phyloP scores from a whole-genome alignment of 2,888 invertebrate genomes.

The Antheraea yamamai region DNA sequence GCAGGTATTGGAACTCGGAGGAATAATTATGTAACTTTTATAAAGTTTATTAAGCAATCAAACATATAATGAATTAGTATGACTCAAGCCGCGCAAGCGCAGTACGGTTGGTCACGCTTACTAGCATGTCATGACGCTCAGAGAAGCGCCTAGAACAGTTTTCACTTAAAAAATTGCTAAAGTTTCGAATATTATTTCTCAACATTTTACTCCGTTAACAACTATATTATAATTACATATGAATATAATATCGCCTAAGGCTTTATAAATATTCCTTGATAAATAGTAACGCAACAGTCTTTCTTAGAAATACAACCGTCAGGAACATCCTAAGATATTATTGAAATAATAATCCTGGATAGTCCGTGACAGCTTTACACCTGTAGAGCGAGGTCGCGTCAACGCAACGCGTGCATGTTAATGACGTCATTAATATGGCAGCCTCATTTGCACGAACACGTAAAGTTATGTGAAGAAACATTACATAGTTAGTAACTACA shows the following conservation, averaged over 20 bases:
- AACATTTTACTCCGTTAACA: too few relatives aligned
- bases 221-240: too few relatives aligned
- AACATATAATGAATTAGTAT: too few relatives aligned
- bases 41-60: too few relatives aligned
- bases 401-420: constrained; percentile 48
- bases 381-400: not conserved
- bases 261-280: not conserved
- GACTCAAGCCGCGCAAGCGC: too few relatives aligned
- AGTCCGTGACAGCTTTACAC: not conserved
- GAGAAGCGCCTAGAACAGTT: too few relatives aligned
- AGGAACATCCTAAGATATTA: not conserved
- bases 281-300: not conserved
- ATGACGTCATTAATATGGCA: constrained; percentile 67
- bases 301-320: not conserved
- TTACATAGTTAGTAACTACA: not conserved
- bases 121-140: too few relatives aligned
- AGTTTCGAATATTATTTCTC: too few relatives aligned
- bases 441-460: constrained; percentile 41
- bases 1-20: too few relatives aligned
- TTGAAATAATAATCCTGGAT: not conserved
- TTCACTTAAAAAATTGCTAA: too few relatives aligned
- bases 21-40: too few relatives aligned
- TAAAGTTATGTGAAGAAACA: not conserved
- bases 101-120: too few relatives aligned
- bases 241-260: not conserved